Evolutionary conservation across 2,113 vertebrate genomes (phyloP).

Genomic region (Actinemys pallida): DNA sequence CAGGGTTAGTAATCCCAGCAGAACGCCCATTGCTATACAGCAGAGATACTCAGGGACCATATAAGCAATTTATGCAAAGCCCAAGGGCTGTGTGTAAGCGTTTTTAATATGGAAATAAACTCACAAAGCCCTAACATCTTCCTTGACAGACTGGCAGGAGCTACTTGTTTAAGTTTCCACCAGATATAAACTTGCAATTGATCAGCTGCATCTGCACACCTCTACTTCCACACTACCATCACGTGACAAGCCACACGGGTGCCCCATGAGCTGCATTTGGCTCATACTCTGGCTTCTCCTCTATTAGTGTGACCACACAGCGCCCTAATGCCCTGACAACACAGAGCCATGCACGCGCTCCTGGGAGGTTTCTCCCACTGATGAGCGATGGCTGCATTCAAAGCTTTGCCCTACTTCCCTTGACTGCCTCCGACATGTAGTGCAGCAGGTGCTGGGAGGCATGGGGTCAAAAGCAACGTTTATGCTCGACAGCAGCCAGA

Average conservation of each 20-base stretch:
- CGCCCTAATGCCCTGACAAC: neutral
- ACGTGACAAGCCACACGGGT: neutral
- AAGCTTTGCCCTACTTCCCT: neutral
- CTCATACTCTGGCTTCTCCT: neutral
- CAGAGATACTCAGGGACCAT: neutral
- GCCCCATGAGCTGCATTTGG: neutral
- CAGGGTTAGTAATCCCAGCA: neutral
- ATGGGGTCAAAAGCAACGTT: neutral
- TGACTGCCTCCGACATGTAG: neutral
- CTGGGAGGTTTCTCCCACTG: rapidly evolving
- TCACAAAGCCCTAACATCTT: neutral
- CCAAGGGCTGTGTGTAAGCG: rapidly evolving
- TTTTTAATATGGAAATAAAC: neutral
- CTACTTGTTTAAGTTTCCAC: neutral
- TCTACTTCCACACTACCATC: neutral
- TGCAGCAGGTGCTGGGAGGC: rapidly evolving
- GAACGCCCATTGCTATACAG: neutral
- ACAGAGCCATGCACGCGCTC: neutral
- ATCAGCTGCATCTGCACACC: neutral
- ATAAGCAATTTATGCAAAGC: neutral
- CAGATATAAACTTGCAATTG: rapidly evolving
- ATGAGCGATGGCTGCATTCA: rapidly evolving
- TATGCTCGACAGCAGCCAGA: rapidly evolving
- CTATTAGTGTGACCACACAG: neutral
- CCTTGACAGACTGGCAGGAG: neutral